Evolutionary conservation across 2,113 vertebrate species (phyloP), one percentile per base, ranked within the genome.

Genomic region (Carettochelys insculpta): DNA sequence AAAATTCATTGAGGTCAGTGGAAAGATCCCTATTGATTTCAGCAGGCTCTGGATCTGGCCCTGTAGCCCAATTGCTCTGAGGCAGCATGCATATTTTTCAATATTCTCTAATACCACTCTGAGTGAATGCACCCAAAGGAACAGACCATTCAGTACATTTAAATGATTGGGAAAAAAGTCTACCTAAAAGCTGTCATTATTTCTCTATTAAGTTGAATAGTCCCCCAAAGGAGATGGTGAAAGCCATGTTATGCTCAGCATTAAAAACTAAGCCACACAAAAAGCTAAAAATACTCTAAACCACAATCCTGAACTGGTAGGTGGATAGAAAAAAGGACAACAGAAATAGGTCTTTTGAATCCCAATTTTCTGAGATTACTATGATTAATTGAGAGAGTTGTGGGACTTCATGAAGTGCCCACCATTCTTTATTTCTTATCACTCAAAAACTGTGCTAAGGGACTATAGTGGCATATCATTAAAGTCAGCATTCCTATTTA

Each of bases 101-200:
- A 2, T 82, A 77, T 80, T 92, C 73, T 93, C 27, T 94, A 95
- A 95, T 93, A 94, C 96, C 95, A 96, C 96, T 95, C 96, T 97
- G 83, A 96, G 45, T 93, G 90, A 90, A 95, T 92, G 95, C 86
- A 87, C 96, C 95, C 95, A 96, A 92, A 97, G 96, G 96, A 97
- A 90, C 76, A 90, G 78, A 95, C 91, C 91, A 82, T 92, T 95
- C 94, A 82, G 83, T 86, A 77, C 87, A 71, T 87, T 81, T 95
- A 95, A 96, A 97, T 97, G 71, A 4, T 83, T 88, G 80, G 76
- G 0, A 3, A 83, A 54, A 38, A 14, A 86, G 84, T 29, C 48
- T 87, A 92, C 94, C 94, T 94, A 95, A 95, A 95, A 95, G 51
- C 90, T 92, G 91, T 95, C 94, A 93, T 95, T 95, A 95, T 93